These are phyloP conservation scores for Apotomis turbidana DNA, from an alignment of 2,888 invertebrate species.

Conservation along the genomic window DNA sequence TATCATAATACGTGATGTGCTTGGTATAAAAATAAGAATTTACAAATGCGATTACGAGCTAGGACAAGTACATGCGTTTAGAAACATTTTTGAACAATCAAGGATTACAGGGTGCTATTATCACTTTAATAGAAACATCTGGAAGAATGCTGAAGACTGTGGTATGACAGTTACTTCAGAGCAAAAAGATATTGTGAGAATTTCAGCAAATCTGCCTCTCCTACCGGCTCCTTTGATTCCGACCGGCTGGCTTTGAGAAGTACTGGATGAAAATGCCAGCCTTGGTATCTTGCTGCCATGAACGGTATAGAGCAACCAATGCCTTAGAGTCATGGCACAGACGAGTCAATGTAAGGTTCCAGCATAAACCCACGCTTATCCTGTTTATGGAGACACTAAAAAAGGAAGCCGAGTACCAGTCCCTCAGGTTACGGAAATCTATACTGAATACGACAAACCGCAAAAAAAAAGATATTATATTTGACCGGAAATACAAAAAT, in stretches of 20 bases:
- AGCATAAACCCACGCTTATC: slow-evolving; percentile 28
- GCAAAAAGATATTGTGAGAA: slow-evolving; percentile 19
- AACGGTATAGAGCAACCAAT: slow-evolving; percentile 24
- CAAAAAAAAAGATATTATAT: slow-evolving; percentile 18
- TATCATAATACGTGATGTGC: slow-evolving; percentile 21
- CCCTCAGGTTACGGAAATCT: slow-evolving; percentile 30
- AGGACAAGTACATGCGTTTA: slow-evolving; percentile 15
- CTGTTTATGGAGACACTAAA: slow-evolving; percentile 25
- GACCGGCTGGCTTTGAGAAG: slow-evolving; percentile 15
- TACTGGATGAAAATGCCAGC: slow-evolving; percentile 29
- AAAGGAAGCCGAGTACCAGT: slow-evolving; percentile 26
- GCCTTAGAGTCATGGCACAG: slow-evolving; percentile 32
- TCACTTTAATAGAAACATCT: slow-evolving; percentile 30
- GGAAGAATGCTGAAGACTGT: slow-evolving; percentile 26
- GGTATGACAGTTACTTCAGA: slow-evolving; percentile 20
- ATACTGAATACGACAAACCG: slow-evolving; percentile 28
- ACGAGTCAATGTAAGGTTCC: slow-evolving; percentile 30
- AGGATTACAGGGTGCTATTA: slow-evolving; percentile 29
- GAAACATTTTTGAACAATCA: slow-evolving; percentile 20
- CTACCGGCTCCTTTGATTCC: slow-evolving; percentile 16
- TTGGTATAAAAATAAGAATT: slow-evolving; percentile 20
- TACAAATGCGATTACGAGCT: slow-evolving; percentile 30
- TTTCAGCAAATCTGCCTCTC: slow-evolving; percentile 9
- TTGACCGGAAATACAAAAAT: slow-evolving; percentile 29
- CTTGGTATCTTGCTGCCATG: slow-evolving; percentile 31